phyloP scores from a whole-genome alignment of 2,888 invertebrate species.

The Leptopilina syphax region DNA sequence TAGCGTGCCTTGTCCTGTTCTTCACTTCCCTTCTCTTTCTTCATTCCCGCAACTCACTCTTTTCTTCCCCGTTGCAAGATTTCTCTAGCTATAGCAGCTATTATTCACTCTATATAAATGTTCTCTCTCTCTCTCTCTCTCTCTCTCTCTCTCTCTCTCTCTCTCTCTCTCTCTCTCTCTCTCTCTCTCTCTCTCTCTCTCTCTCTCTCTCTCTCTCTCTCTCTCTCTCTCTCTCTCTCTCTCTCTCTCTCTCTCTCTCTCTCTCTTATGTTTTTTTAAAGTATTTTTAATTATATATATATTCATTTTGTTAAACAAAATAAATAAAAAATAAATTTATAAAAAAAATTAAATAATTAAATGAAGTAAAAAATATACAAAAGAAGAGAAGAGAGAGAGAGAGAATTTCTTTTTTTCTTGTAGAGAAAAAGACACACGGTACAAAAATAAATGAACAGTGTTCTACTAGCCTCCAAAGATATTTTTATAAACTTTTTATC shows the following conservation, averaged over 20 bases:
- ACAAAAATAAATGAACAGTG: constrained; percentile 17
- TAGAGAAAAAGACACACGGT: not conserved
- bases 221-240: not conserved
- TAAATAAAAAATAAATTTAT: too few species aligned
- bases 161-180: too few species aligned
- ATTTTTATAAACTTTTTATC: constrained; percentile 4
- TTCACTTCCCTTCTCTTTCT: constrained; percentile 43
- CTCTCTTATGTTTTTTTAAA: too few species aligned
- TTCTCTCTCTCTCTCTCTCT: not conserved
- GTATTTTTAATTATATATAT: too few species aligned
- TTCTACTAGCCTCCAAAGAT: not conserved
- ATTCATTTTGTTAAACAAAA: too few species aligned
- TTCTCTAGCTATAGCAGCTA: constrained; percentile 34
- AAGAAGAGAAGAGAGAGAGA: too few species aligned
- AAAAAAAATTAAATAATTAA: too few species aligned
- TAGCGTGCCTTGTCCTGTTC: constrained; percentile 64
- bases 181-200: not conserved
- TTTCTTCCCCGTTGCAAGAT: constrained; percentile 16
- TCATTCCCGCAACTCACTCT: constrained; percentile 41
- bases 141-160: too few species aligned
- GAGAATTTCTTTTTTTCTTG: too few species aligned
- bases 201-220: constrained; percentile 8
- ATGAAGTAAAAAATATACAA: too few species aligned
- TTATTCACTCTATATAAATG: constrained; percentile 28
- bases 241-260: not conserved